Evolutionary conservation across 2,113 vertebrate species (phyloP).

Genomic region (Xiphias gladius): DNA sequence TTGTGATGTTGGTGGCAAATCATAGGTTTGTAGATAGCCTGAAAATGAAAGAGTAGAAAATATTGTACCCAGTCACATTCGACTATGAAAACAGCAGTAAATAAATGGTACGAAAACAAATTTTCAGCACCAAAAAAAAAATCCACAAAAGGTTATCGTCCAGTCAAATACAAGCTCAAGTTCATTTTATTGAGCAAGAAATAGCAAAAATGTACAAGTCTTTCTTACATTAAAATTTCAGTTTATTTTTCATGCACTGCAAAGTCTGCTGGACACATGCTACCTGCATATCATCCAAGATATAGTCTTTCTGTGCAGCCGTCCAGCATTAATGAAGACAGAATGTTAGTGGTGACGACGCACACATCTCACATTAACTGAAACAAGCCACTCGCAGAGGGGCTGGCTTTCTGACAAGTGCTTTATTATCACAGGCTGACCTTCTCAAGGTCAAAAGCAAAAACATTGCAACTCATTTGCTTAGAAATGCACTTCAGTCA

Average conservation of each 20-base stretch:
- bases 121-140: neutral
- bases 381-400: conserved; percentile 30
- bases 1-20: neutral
- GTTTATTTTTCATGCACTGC: neutral
- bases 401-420: conserved; percentile 60
- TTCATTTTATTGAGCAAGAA: neutral
- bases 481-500: conserved; percentile 66
- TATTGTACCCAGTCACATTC: neutral
- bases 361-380: conserved; percentile 46
- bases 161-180: neutral
- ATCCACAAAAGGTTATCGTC: neutral
- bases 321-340: conserved; percentile 66
- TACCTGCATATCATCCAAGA: neutral
- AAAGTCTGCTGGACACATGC: neutral
- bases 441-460: conserved; percentile 71
- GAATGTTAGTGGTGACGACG: conserved; percentile 35
- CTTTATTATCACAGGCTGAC: conserved; percentile 62
- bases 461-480: conserved; percentile 67
- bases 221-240: neutral
- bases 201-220: neutral
- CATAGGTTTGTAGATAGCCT: neutral
- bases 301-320: conserved; percentile 1
- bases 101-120: neutral
- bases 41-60: neutral
- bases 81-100: neutral